Conservation (phyloP, 2,888 invertebrate genomes). For the Drosophila ezoana region DNA sequence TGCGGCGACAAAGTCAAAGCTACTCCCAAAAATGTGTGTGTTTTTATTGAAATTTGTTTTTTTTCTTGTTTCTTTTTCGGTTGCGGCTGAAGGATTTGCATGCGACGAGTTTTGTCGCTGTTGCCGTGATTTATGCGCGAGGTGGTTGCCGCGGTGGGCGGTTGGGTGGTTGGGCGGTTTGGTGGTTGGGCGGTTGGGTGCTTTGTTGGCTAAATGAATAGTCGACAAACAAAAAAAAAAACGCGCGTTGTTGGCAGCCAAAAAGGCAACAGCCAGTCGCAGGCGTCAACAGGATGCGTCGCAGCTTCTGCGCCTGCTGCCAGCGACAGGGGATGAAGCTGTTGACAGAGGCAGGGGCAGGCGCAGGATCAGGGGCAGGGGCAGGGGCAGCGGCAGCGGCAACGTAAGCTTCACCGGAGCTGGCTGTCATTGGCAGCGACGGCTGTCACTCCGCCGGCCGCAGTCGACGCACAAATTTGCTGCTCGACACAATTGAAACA, state of each 20-base stretch:
- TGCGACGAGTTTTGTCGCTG: conserved; percentile 63
- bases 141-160: conserved; percentile 65
- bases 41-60: conserved; percentile 21
- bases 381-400: neutral
- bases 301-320: conserved; percentile 24
- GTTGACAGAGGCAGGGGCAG: too few relatives aligned
- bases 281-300: conserved; percentile 76
- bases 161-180: conserved; percentile 10
- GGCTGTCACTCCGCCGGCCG: conserved; percentile 63
- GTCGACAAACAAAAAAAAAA: conserved; percentile 41
- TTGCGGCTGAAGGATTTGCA: conserved; percentile 51
- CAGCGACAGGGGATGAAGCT: conserved; percentile 35
- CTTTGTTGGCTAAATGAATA: conserved; percentile 43
- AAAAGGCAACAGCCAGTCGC: conserved; percentile 63
- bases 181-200: neutral
- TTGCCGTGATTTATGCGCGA: conserved; percentile 70
- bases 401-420: conserved; percentile 3
- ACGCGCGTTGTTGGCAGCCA: conserved; percentile 57
- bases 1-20: conserved; percentile 55
- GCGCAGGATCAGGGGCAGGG: too few relatives aligned
- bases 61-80: neutral
- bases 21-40: conserved; percentile 21
- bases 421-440: conserved; percentile 70
- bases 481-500: conserved; percentile 62
- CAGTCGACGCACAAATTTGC: conserved; percentile 46